Evolutionary conservation across 1,140 invertebrate species (phyloP).

Genomic region (Laupala kohalensis): DNA sequence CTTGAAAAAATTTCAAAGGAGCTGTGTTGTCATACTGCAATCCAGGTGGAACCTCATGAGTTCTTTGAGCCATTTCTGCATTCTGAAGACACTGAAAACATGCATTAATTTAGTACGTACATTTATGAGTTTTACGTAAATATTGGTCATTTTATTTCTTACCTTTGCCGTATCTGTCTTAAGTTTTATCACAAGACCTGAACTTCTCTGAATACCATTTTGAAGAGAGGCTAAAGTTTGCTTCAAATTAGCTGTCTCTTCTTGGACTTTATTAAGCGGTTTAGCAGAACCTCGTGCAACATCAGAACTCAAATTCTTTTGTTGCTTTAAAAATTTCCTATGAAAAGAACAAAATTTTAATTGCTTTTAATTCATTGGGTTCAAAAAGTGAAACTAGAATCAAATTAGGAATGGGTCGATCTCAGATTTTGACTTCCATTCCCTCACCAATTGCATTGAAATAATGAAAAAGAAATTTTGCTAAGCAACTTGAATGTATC

Average conservation of each 20-base stretch:
- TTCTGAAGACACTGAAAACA: constrained; percentile 45
- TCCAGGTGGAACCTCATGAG: constrained; percentile 58
- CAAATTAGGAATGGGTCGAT: too few species aligned
- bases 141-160: not conserved
- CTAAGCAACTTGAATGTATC: too few species aligned
- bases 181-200: constrained; percentile 50
- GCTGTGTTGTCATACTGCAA: constrained; percentile 65
- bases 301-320: constrained; percentile 68
- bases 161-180: constrained; percentile 57
- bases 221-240: constrained; percentile 45
- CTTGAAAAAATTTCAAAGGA: constrained; percentile 55
- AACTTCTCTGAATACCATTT: constrained; percentile 41
- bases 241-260: constrained; percentile 48
- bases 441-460: too few species aligned
- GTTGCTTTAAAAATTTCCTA: constrained; percentile 70
- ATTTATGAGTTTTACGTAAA: not conserved
- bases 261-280: constrained; percentile 45
- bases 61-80: constrained; percentile 64
- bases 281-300: constrained; percentile 59
- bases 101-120: constrained; percentile 4
- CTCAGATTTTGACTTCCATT: too few species aligned
- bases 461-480: too few species aligned
- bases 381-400: too few species aligned
- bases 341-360: not conserved
- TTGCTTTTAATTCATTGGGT: too few species aligned